Conservation (phyloP, 2,113 vertebrate genomes). For the Meriones unguiculatus region DNA sequence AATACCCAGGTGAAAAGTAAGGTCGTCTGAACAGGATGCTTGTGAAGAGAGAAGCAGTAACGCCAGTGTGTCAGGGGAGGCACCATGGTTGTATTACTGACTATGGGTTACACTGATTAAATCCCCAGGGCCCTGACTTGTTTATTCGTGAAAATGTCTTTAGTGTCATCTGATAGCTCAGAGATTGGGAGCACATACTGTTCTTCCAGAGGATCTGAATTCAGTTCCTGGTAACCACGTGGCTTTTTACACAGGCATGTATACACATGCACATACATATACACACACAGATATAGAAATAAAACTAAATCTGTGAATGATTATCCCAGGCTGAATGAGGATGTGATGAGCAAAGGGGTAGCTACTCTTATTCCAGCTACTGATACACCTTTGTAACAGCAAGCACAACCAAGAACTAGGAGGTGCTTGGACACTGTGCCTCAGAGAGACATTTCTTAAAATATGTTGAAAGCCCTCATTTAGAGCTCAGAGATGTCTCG, state of each 20-base stretch:
- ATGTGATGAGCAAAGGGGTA: not conserved
- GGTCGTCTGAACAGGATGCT: not conserved
- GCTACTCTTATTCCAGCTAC: not conserved
- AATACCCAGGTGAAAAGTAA: not conserved
- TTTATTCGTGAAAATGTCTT: slow-evolving; percentile 1
- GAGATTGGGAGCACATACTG: not conserved
- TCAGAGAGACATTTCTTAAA: not conserved
- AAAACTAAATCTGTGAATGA: not conserved
- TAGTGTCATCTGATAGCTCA: not conserved
- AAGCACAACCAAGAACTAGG: not conserved
- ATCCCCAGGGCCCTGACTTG: not conserved
- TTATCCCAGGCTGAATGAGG: slow-evolving; percentile 6
- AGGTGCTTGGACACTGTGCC: no score
- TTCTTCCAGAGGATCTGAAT: not conserved
- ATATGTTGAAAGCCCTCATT: not conserved
- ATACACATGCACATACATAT: not conserved
- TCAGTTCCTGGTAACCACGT: not conserved
- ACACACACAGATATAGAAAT: not conserved
- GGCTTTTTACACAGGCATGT: not conserved
- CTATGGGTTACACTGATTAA: not conserved
- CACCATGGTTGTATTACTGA: not conserved
- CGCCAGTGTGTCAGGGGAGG: not conserved
- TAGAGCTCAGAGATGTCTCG: not conserved
- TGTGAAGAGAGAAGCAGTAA: not conserved
- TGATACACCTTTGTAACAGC: not conserved